Evolutionary conservation across 2,888 invertebrate genomes (phyloP).

Genomic region (Pollenia labialis): DNA sequence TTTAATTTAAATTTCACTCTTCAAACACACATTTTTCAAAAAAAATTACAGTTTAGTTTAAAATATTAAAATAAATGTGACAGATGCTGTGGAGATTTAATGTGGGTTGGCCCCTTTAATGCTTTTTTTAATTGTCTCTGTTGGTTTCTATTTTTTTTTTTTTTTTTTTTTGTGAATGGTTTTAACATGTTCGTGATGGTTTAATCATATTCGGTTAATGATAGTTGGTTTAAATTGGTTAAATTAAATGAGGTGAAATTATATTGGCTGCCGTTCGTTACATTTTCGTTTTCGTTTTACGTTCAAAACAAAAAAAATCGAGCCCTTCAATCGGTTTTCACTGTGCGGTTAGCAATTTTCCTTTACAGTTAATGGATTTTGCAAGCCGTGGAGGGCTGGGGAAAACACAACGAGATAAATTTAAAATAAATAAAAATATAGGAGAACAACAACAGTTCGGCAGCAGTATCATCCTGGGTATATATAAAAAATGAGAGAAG

Average conservation of each 20-base stretch:
- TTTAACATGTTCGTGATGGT: slow-evolving; percentile 39
- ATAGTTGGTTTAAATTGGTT: slow-evolving; percentile 36
- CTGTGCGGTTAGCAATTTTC: slow-evolving; percentile 44
- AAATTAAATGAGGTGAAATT: slow-evolving; percentile 49
- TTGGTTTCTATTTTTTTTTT: not conserved
- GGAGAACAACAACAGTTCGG: no score
- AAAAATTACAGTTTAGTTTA: no score
- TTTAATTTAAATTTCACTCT: no score
- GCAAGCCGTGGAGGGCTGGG: not conserved
- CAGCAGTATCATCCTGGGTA: no score
- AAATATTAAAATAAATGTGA: no score
- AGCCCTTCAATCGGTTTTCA: slow-evolving; percentile 37
- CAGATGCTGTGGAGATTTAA: no score
- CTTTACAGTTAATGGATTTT: slow-evolving; percentile 35
- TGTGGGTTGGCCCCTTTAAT: not conserved
- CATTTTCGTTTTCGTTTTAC: slow-evolving; percentile 10
- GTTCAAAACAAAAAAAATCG: slow-evolving; percentile 2
- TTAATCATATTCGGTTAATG: slow-evolving; percentile 26
- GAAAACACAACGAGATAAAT: not conserved
- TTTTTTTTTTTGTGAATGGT: not conserved
- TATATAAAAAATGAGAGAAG: not conserved
- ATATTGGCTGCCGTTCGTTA: slow-evolving; percentile 21
- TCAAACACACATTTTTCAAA: no score
- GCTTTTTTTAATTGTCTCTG: not conserved
- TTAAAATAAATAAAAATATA: not conserved